Base-by-base conservation (phyloP, 2,113 vertebrate genomes). In the Mustela lutreola region DNA sequence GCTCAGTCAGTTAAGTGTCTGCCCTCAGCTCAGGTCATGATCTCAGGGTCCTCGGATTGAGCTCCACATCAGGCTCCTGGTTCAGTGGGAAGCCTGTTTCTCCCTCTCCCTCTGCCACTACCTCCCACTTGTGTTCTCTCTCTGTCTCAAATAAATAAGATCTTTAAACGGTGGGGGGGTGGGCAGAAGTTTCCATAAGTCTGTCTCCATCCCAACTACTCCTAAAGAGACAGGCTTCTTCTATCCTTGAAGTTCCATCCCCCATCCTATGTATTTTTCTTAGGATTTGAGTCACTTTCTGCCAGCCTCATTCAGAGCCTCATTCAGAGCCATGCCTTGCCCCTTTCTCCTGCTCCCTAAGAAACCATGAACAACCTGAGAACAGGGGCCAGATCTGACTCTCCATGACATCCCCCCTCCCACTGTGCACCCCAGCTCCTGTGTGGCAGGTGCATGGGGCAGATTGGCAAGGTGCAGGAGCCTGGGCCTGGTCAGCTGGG, bases 341-440 rank as follows among this genome's bases (percentile, higher is more conserved):
- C 26, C 42, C 16, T 88, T 90, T 80, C 14, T 67, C 31, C 31
- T 81, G 33, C 19, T 63, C 15, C 12, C 56, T 10, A 28, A 62
- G 31, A 91, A 84, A 15, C 85, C 42, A 28, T 33, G 48, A 79
- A 11, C 36, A 21, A 67, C 58, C 90, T 85, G 33, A 33, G 65
- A 93, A 80, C 5, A 28, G 58, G 22, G 8, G 21, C 48, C 22
- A 56, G 48, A 76, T 50, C 10, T 83, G 26, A 42, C 12, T 62
- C 65, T 53, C 67, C n/a, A 2, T 39, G 19, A 24, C 19, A 39
- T 33, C 10, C 10, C 21, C 42, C 0, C 21, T 11, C 36, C 42
- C 7, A 6, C 11, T 2, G 0, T 5, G 18, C 6, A 16, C 58
- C 33, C 24, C n/a, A 2, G 4, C 8, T 16, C 58, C 70, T 28